Conservation (phyloP, 2,113 vertebrate species). For the Saccopteryx bilineata region DNA sequence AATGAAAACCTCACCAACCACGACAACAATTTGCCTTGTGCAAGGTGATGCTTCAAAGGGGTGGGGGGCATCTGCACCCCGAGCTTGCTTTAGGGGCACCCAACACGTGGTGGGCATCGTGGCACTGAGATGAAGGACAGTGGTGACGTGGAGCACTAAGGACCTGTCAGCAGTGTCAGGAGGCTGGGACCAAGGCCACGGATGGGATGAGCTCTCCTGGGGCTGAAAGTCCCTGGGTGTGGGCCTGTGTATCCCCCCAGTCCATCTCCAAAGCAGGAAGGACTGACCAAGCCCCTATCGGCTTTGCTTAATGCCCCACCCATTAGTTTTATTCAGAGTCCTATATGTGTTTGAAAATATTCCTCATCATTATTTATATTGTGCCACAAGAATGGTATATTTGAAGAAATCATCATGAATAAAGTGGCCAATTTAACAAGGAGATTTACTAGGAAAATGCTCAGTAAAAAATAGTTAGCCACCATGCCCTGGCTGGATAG, state of each 20-base stretch:
- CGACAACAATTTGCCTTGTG: accelerated
- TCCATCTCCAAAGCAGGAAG: background rate
- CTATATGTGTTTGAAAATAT: slow-evolving; percentile 87
- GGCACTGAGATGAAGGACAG: accelerated
- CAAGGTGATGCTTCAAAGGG: no score
- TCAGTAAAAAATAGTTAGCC: slow-evolving; percentile 81
- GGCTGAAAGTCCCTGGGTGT: accelerated
- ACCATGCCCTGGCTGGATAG: no score
- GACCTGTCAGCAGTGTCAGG: accelerated
- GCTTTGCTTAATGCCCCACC: slow-evolving; percentile 23
- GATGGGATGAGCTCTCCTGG: accelerated
- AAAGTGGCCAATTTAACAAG: slow-evolving; percentile 88
- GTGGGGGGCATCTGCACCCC: accelerated
- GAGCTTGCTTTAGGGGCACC: accelerated
- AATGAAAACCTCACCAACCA: background rate
- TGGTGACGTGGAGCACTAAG: accelerated
- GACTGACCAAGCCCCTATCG: background rate
- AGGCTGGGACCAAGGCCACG: background rate
- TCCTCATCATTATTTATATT: slow-evolving; percentile 83
- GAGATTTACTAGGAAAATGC: slow-evolving; percentile 88
- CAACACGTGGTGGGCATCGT: accelerated
- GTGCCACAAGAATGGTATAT: slow-evolving; percentile 83
- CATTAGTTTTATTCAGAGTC: slow-evolving; percentile 80
- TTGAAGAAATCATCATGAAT: slow-evolving; percentile 85
- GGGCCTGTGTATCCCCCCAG: accelerated